Evolutionary conservation across 2,113 vertebrate species (phyloP).

Genomic region (Hyaena hyaena): DNA sequence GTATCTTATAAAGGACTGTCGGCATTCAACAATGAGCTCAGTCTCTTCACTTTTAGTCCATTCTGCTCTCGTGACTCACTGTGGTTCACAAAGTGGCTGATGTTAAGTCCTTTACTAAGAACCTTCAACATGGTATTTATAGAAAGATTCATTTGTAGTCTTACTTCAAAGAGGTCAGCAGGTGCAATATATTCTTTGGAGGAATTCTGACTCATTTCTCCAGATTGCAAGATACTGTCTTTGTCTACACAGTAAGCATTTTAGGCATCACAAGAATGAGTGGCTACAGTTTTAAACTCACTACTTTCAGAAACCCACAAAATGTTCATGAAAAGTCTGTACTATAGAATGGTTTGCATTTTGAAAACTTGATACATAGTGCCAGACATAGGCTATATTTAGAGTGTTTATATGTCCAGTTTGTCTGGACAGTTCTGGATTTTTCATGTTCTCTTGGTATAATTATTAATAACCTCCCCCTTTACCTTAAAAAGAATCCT

Average conservation of each 20-base stretch:
- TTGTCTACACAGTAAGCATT: slow-evolving; percentile 61
- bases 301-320: background rate
- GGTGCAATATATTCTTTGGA: slow-evolving; percentile 65
- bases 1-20: slow-evolving; percentile 29
- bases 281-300: slow-evolving; percentile 32
- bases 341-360: background rate
- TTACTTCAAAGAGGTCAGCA: slow-evolving; percentile 57
- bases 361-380: background rate
- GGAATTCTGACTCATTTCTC: slow-evolving; percentile 67
- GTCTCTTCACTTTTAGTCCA: slow-evolving; percentile 63
- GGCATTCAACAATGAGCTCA: slow-evolving; percentile 60
- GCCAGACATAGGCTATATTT: background rate
- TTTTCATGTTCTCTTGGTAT: background rate
- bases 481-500: background rate
- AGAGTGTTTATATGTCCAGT: background rate
- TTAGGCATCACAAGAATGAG: slow-evolving; percentile 53
- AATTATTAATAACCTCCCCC: background rate
- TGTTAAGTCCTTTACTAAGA: slow-evolving; percentile 70
- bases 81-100: slow-evolving; percentile 59
- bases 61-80: slow-evolving; percentile 53
- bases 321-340: background rate
- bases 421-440: background rate
- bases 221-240: slow-evolving; percentile 57
- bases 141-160: slow-evolving; percentile 64
- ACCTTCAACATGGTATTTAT: slow-evolving; percentile 59